Evolutionary conservation across 1,140 invertebrate genomes (phyloP).

Genomic region (Thrips palmi): DNA sequence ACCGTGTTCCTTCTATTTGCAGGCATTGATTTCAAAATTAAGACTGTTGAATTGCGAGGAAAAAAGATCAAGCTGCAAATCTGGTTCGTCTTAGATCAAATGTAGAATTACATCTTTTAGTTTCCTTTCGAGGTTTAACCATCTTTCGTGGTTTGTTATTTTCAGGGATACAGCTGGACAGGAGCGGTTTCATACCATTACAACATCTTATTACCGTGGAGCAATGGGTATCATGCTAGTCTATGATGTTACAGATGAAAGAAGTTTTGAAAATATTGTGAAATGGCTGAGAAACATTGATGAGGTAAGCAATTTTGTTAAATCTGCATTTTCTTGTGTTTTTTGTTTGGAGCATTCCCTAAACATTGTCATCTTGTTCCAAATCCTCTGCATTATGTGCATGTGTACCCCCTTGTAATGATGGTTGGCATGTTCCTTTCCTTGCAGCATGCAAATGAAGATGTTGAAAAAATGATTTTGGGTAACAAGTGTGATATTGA

Average conservation of each 20-base stretch:
- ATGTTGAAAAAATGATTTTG: constrained; percentile 99
- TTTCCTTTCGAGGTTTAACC: constrained; percentile 12
- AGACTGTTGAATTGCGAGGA: constrained; percentile 90
- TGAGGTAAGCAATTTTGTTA: constrained; percentile 37
- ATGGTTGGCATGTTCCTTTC: constrained; percentile 11
- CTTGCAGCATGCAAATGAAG: constrained; percentile 90
- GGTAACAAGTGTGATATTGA: constrained; percentile 99
- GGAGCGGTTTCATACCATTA: constrained; percentile 91
- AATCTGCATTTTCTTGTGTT: too few relatives aligned
- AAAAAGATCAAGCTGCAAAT: constrained; percentile 98
- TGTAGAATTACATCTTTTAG: constrained; percentile 1
- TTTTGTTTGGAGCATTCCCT: not conserved
- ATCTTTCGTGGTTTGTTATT: constrained; percentile 10
- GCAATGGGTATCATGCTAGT: constrained; percentile 98
- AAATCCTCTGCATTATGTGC: not conserved
- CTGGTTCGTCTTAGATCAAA: constrained; percentile 45
- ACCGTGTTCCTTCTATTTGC: constrained; percentile 24
- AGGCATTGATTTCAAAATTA: constrained; percentile 99
- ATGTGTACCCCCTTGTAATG: not conserved
- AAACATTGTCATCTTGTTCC: not conserved
- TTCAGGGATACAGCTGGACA: constrained; percentile 85
- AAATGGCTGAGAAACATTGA: constrained; percentile 98
- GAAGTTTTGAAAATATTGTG: constrained; percentile 96
- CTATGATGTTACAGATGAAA: constrained; percentile 96
- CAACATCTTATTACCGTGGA: constrained; percentile 91